Conservation (phyloP, 1,140 invertebrate genomes). For the Caenorhabditis remanei region DNA sequence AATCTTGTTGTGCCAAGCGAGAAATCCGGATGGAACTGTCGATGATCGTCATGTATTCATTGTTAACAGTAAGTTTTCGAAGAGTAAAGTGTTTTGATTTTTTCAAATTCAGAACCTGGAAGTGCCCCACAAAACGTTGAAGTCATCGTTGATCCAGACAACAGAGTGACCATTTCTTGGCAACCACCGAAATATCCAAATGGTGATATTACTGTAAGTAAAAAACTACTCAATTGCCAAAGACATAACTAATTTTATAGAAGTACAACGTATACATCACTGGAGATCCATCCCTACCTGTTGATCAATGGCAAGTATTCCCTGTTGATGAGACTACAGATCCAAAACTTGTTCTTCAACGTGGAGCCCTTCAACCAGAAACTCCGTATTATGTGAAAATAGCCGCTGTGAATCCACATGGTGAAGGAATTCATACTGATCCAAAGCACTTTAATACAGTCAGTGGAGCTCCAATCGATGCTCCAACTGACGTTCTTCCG, state of each 20-base stretch:
- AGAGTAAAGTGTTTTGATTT: background rate
- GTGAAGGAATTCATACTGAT: conserved; percentile 73
- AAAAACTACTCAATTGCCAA: too few relatives aligned
- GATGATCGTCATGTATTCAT: conserved; percentile 72
- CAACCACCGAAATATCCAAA: conserved; percentile 75
- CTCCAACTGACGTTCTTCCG: conserved; percentile 73
- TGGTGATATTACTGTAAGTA: conserved; percentile 69
- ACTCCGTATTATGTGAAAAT: conserved; percentile 77
- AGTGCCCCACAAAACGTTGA: conserved; percentile 71
- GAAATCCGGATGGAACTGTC: conserved; percentile 75
- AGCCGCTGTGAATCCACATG: conserved; percentile 73
- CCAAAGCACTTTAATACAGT: conserved; percentile 71
- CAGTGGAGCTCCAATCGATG: conserved; percentile 76
- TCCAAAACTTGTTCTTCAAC: conserved; percentile 69
- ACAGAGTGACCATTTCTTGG: conserved; percentile 75
- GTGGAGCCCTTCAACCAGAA: conserved; percentile 76
- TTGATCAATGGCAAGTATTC: conserved; percentile 77
- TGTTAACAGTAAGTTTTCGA: conserved; percentile 68
- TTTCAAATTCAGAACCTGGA: conserved; percentile 70
- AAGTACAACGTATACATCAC: conserved; percentile 74
- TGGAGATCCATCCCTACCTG: conserved; percentile 74
- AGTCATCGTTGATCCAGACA: conserved; percentile 74
- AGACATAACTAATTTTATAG: conserved; percentile 58
- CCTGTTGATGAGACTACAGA: conserved; percentile 60
- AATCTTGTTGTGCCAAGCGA: conserved; percentile 74